Evolutionary conservation across 2,888 invertebrate genomes (phyloP), one percentile per base, ranked within the genome.

Genomic region (Adelphocoris suturalis): DNA sequence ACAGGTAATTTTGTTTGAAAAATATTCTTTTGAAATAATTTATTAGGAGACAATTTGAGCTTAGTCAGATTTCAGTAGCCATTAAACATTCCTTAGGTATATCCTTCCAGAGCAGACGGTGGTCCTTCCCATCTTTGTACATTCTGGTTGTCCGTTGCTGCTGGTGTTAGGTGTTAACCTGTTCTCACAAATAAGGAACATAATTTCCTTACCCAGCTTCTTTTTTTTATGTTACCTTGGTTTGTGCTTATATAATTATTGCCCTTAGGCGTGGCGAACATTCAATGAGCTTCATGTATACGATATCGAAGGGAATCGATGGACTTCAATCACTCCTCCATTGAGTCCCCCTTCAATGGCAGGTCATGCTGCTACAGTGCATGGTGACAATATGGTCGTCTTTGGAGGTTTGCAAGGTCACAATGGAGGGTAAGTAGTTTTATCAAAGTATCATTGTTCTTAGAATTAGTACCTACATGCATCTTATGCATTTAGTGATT

Each of bases 231-330:
- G 12, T 52, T 52, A 52, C 52, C 27, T 52, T 11, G 52, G 52
- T 52, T 52, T 1, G 2, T 23, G 12, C 27, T 23, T 4, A 23
- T 16, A 27, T 28, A 12, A 19, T 55, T 82, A n/a, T 82, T 76
- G 16, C 93, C 37, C 93, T 86, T 91, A 95, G 95, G 94, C 94
- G 92, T 97, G 97, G 94, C 96, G 97, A 92, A 95, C 98, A 93
- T 99, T 98, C 93, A 97, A 97, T 93, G 98, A 99, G 94, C 95
- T 99, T 88, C 98, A 99, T 93, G 95, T 97, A 90, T 99, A 98
- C 93, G 96, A 97, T 93, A 96, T 98, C 46, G 94, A 94, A 91
- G 95, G 95, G 37, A 98, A 98, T 93, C 95, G 96, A 92, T 99
- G 99, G 97, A 94, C 94, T 86, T 94, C 95, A 91, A 94, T 96